A percentile compares a stretch with the other conserved stretches of the same genome.
Conservation (phyloP, 2,113 vertebrate species). For the Carassius auratus region DNA sequence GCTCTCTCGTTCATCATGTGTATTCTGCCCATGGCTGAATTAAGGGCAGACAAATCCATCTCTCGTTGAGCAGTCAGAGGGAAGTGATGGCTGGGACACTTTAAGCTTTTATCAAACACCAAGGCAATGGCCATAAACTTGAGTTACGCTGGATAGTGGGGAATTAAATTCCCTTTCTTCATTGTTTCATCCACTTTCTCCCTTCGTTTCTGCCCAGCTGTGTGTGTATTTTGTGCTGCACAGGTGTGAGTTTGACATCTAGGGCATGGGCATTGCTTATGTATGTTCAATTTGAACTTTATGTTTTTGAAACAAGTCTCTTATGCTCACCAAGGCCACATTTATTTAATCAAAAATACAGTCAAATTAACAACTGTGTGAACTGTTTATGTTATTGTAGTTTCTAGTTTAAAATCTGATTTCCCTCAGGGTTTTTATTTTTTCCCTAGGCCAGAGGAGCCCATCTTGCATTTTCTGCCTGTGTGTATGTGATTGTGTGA, state of each 20-base stretch:
- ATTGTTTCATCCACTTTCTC: not conserved
- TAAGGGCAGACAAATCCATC: constrained; percentile 29
- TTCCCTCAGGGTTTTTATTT: not conserved
- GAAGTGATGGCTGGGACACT: constrained; percentile 25
- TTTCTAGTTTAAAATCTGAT: not conserved
- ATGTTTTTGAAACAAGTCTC: no score
- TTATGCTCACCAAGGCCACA: not conserved
- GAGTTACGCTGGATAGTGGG: constrained; percentile 25
- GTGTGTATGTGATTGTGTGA: not conserved
- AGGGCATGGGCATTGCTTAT: not conserved
- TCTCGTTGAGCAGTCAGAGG: not conserved
- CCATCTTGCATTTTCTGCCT: not conserved
- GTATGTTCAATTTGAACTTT: not conserved
- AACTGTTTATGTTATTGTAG: not conserved
- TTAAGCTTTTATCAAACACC: constrained; percentile 38
- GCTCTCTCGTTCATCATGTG: constrained; percentile 33
- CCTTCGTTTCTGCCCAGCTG: not conserved
- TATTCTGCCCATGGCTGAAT: constrained; percentile 32
- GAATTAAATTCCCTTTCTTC: constrained; percentile 18
- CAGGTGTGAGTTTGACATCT: not conserved
- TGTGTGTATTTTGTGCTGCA: not conserved
- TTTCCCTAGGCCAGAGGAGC: not conserved
- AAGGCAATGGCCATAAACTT: constrained; percentile 35
- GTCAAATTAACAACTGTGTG: not conserved
- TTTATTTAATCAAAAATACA: not conserved